Evolutionary conservation across 2,888 invertebrate species (phyloP), one percentile per base, ranked within the genome.

Genomic region (Drosophila fulvimacula): DNA sequence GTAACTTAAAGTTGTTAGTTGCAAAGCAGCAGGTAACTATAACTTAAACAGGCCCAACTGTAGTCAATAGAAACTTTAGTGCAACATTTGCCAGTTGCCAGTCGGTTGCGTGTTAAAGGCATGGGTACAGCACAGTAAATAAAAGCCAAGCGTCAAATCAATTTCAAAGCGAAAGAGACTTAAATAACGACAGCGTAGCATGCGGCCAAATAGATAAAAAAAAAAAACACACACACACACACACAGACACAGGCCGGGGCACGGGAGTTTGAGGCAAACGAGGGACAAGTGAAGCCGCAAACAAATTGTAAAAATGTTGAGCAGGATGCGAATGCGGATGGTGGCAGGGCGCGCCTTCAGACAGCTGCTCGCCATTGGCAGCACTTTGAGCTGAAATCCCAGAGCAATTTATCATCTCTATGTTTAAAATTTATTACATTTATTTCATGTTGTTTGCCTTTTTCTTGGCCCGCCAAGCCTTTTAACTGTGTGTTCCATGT

Each of bases 371-470:
- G 65, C 52, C 83, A 79, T 79, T 87, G 87, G 83, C 82, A 81
- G 76, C 80, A 80, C 80, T 82, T 79, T 76, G 69, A 76, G 73
- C 69, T 72, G 39, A 73, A 84, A 73, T 88, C 89, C 89, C 89
- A 76, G 69, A 87, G 85, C 87, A 87, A 87, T 87, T 87, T 88
- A 87, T 87, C 87, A 87, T 87, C 81, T 88, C 85, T 85, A 85
- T 85, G 85, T 85, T 87, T 82, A 76, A 86, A 88, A 88, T 86
- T 88, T 86, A 86, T 86, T 88, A 82, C 85, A 88, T 86, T 86
- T 88, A 83, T 88, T 86, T 83, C 75, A 81, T 79, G 79, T 82
- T 81, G 75, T 76, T 75, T 60, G 73, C 71, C 55, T 69, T 69
- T 67, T 65, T 42, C 63, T 61, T 55, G 36, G 32, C 51, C 36